phyloP scores from a whole-genome alignment of 2,797 vertebrate species.

The Merluccius polli region DNA sequence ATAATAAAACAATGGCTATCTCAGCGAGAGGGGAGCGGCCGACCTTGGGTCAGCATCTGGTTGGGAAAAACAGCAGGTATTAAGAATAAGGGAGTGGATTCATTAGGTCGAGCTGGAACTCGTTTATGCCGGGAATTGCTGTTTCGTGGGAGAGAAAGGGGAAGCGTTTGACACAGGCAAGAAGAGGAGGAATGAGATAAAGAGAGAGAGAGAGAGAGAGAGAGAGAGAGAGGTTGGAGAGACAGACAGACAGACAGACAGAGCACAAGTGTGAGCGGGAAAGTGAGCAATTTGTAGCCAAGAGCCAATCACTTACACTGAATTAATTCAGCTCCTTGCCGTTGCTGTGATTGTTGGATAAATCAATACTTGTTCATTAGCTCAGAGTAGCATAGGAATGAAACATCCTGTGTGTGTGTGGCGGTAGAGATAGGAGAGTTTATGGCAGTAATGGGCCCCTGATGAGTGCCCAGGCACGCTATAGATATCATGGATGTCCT shows the following conservation, averaged over 20 bases:
- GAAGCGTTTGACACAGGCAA: too few species aligned
- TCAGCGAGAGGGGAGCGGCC: neutral
- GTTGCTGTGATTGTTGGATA: constrained; percentile 52
- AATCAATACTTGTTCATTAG: constrained; percentile 63
- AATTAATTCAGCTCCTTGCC: constrained; percentile 60
- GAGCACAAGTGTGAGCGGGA: neutral
- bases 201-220: constrained; percentile 8
- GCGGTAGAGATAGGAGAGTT: neutral
- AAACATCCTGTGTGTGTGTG: constrained; percentile 41
- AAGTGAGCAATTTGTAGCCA: constrained; percentile 43
- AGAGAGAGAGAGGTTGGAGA: neutral
- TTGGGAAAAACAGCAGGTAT: neutral
- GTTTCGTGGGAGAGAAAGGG: too few species aligned
- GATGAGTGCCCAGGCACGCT: constrained; percentile 39
- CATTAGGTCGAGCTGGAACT: constrained; percentile 19
- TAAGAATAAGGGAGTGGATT: neutral
- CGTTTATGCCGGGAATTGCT: too few species aligned
- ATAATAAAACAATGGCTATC: neutral
- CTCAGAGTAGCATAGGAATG: constrained; percentile 48
- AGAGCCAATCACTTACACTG: constrained; percentile 49
- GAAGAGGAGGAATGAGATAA: constrained; percentile 9
- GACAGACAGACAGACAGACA: neutral
- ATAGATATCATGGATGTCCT: constrained; percentile 41
- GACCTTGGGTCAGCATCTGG: constrained; percentile 16
- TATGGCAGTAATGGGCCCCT: constrained; percentile 46